Conservation (phyloP, 2,888 invertebrate species). For the Globia sparganii region DNA sequence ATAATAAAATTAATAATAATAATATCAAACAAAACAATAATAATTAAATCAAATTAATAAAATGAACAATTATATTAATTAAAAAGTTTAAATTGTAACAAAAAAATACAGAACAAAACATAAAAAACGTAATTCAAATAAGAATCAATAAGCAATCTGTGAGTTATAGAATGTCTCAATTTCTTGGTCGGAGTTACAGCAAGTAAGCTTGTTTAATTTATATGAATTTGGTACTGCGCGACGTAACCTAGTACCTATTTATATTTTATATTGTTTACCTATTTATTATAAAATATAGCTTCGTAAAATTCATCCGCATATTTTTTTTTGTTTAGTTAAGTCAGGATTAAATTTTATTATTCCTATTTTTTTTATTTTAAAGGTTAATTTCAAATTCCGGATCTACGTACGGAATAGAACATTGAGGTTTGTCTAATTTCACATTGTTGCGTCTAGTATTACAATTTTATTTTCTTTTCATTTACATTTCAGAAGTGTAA, state of each 20-base stretch:
- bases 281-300: neutral
- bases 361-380: too few species aligned
- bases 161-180: neutral
- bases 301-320: too few species aligned
- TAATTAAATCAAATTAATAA: neutral
- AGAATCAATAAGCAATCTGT: neutral
- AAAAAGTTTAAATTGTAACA: neutral
- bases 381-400: neutral
- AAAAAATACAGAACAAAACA: neutral
- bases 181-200: neutral
- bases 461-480: neutral
- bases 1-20: neutral
- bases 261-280: neutral
- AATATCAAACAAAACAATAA: neutral
- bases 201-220: conserved; percentile 1
- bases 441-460: neutral
- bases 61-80: too few species aligned
- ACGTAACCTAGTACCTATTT: neutral
- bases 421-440: neutral
- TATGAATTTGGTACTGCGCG: neutral
- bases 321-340: too few species aligned
- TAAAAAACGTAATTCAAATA: neutral
- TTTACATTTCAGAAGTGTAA: neutral
- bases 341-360: too few species aligned
- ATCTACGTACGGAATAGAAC: neutral